Conservation (phyloP, 2,888 invertebrate genomes). For the Folsomia manolachei region DNA sequence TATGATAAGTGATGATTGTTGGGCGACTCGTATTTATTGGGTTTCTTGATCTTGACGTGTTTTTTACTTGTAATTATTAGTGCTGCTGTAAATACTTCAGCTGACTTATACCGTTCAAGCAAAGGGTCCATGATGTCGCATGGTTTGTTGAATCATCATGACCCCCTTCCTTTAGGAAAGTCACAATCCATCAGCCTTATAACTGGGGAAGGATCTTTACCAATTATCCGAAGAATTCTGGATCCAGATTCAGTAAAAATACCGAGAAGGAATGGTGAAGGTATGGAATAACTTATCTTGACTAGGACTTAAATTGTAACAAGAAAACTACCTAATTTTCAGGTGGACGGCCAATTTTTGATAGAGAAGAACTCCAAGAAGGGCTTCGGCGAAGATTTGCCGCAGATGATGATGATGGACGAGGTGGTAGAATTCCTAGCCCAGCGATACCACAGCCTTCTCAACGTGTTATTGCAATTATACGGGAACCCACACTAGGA, state of each 20-base stretch:
- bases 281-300: too few relatives aligned
- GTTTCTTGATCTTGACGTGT: too few relatives aligned
- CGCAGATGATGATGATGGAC: constrained; percentile 42
- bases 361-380: constrained; percentile 46
- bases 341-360: constrained; percentile 47
- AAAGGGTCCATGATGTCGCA: background rate
- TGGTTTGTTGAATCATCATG: background rate
- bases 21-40: too few relatives aligned
- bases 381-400: constrained; percentile 41
- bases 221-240: constrained; percentile 44
- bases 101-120: background rate
- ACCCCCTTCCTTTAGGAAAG: background rate
- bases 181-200: constrained; percentile 35
- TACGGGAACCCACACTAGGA: constrained; percentile 36
- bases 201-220: constrained; percentile 25
- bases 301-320: too few relatives aligned
- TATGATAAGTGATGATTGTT: background rate
- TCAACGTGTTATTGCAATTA: constrained; percentile 47
- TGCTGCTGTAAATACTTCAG: too few relatives aligned
- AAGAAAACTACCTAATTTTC: too few relatives aligned
- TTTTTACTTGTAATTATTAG: too few relatives aligned
- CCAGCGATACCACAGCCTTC: constrained; percentile 25
- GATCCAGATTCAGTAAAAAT: constrained; percentile 48
- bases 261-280: constrained; percentile 42
- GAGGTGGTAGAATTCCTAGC: constrained; percentile 32